A percentile compares a stretch with the other conserved stretches of the same genome.
These are phyloP conservation scores for Ophion obscuratus DNA, from an alignment of 2,888 invertebrate genomes.

Conservation along the genomic window DNA sequence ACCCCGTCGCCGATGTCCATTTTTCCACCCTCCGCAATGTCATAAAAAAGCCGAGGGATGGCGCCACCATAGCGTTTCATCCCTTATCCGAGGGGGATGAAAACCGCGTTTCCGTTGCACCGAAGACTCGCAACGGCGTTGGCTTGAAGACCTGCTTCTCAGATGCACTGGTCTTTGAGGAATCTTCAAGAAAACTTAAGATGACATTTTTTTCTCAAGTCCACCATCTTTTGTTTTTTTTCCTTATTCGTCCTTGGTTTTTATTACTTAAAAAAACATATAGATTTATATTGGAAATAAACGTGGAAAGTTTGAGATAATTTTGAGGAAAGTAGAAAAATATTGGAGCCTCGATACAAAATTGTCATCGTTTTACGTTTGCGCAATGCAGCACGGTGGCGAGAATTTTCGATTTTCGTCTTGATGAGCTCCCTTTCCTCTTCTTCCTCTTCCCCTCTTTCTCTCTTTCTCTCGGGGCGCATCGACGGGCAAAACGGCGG, in stretches of 20 bases:
- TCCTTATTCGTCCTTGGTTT: neutral
- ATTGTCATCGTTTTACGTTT: constrained; percentile 52
- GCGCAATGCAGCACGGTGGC: constrained; percentile 57
- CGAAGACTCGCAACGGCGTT: neutral
- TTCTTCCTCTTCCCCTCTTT: constrained; percentile 8
- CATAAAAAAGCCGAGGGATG: constrained; percentile 78
- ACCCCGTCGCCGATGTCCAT: constrained; percentile 62
- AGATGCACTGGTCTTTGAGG: neutral
- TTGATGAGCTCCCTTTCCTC: constrained; percentile 56
- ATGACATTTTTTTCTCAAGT: neutral
- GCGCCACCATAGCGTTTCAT: constrained; percentile 67
- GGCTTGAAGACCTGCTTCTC: constrained; percentile 2
- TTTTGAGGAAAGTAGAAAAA: neutral
- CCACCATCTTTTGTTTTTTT: neutral
- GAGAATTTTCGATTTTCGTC: constrained; percentile 63
- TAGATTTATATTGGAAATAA: neutral
- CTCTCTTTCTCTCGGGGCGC: constrained; percentile 32
- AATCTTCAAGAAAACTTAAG: neutral
- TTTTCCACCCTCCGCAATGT: constrained; percentile 60
- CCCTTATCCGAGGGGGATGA: constrained; percentile 24
- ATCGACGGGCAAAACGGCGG: constrained; percentile 64
- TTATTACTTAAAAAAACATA: neutral
- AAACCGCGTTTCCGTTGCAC: neutral
- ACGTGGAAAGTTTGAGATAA: neutral
- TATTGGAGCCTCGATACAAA: neutral